A percentile compares a stretch with the other conserved stretches of the same genome.
Evolutionary conservation across 2,888 invertebrate species (phyloP).

Genomic region (Aplocera efformata): DNA sequence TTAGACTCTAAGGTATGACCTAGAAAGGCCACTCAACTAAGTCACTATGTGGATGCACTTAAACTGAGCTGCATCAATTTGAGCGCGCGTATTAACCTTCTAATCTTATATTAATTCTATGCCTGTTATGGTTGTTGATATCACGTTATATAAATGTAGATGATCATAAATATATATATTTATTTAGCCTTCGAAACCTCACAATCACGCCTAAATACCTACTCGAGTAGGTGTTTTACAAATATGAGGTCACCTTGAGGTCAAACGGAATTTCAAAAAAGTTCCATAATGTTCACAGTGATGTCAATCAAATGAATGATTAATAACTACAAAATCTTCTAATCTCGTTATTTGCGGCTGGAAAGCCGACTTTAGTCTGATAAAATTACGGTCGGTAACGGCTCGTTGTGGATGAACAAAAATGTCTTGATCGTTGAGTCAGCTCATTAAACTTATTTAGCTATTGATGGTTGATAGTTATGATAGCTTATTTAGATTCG

Average conservation of each 20-base stretch:
- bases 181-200: background rate
- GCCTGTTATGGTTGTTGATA: no score
- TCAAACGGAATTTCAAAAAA: constrained; percentile 29
- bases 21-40: no score
- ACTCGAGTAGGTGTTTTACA: constrained; percentile 32
- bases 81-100: no score
- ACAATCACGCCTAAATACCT: constrained; percentile 22
- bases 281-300: constrained; percentile 45
- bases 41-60: no score
- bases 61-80: no score
- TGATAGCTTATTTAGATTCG: constrained; percentile 27
- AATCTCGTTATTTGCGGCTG: background rate
- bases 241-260: constrained; percentile 39
- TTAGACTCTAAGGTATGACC: no score
- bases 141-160: no score
- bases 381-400: background rate
- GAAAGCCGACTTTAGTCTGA: background rate
- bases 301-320: constrained; percentile 57
- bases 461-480: constrained; percentile 13
- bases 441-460: constrained; percentile 37
- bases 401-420: constrained; percentile 1
- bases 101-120: no score
- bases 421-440: constrained; percentile 33
- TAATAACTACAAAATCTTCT: constrained; percentile 37
- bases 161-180: no score